Base-by-base conservation (phyloP, 2,888 invertebrate species). In the Arenicola marina region DNA sequence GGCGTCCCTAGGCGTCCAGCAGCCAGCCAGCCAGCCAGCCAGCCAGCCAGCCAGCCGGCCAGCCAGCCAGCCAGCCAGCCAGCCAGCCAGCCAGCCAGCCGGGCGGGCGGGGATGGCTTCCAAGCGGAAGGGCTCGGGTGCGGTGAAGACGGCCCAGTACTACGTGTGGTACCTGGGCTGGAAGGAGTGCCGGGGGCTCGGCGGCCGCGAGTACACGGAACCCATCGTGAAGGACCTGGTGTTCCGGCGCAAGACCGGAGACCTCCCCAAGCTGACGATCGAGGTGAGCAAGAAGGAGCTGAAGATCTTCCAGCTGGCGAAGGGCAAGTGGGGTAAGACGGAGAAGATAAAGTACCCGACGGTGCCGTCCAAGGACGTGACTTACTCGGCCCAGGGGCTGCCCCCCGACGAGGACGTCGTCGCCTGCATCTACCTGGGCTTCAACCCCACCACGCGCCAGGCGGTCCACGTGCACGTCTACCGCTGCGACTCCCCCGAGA, bases 391-490 rank as follows among this genome's bases (percentile, higher is more conserved):
- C 75, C 93, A 93, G 70, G 90, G 92, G 63, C 71, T 63, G 21
- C 55, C 80, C 28, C 86, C 85, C 0, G 84, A 87, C 70, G 92
- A 92, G 60, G 97, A 98, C 79, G 90, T 96, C 46, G 95, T 97
- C 51, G 93, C 95, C 1, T 93, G 93, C 75, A 94, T 97, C 61
- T 87, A 96, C 69, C 87, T 97, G 53, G 88, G 97, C 0, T 95
- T 93, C 82, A 97, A 97, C 85, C 95, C 96, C 0, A 90, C 93
- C 61, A 95, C 95, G 7, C 91, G 92, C 73, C 93, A 94, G 80
- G 95, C 95, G 0, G 90, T 97, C 31, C 96, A 97, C 80, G 94
- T 95, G 1, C 97, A 98, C 82, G 95, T 94, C 59, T 97, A 89
- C 81, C 89, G 95, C 85, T 95, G 93, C 83, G 97, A 97, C 83